phyloP scores from a whole-genome alignment of 2,797 vertebrate genomes.

The Pangasius macronema region DNA sequence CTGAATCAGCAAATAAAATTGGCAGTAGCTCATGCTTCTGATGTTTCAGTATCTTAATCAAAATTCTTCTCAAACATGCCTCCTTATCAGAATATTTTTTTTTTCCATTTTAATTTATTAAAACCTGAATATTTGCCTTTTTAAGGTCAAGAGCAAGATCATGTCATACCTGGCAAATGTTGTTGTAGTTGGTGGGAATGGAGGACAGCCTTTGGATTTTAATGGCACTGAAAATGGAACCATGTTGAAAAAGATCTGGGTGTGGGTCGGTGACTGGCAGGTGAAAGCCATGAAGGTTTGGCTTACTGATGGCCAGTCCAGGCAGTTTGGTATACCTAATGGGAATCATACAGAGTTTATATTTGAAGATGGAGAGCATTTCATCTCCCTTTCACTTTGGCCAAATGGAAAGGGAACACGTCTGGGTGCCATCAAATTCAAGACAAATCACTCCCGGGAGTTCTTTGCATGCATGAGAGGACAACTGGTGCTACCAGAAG shows the following conservation, averaged over 20 bases:
- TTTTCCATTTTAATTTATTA: neutral
- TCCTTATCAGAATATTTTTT: neutral
- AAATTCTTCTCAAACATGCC: neutral
- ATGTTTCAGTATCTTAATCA: neutral
- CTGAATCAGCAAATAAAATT: neutral
- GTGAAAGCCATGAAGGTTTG: conserved; percentile 38
- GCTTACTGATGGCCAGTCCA: conserved; percentile 16
- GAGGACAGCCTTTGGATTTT: neutral
- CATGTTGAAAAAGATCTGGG: conserved; percentile 43
- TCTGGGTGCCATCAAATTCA: conserved; percentile 53
- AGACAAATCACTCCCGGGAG: conserved; percentile 10
- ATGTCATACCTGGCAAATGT: neutral
- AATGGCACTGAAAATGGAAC: conserved; percentile 25
- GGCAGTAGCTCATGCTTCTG: neutral
- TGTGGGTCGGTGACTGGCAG: conserved; percentile 37
- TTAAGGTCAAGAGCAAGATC: neutral
- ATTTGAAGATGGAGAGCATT: conserved; percentile 37
- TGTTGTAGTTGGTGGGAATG: neutral
- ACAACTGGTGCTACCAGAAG: too few relatives aligned
- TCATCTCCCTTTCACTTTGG: conserved; percentile 52
- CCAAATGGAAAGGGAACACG: conserved; percentile 37
- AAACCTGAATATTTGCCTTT: neutral
- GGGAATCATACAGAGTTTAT: conserved; percentile 3
- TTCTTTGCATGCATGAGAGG: conserved; percentile 31
- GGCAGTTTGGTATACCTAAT: conserved; percentile 14